Conservation (phyloP, 2,888 invertebrate genomes). For the Drosophila yooni region DNA sequence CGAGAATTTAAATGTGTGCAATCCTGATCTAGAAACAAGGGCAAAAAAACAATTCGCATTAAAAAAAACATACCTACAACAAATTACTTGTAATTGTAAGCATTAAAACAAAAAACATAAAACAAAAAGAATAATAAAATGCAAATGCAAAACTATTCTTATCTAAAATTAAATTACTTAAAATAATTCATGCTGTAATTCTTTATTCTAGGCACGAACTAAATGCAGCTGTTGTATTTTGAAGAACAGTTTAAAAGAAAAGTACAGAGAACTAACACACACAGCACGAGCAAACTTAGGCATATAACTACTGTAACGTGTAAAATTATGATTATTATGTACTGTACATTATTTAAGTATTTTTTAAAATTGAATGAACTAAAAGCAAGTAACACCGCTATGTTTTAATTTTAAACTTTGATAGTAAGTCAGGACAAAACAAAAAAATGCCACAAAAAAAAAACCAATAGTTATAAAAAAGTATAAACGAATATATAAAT, state of each 20-base stretch:
- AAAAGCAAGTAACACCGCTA: constrained; percentile 30
- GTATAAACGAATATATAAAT: constrained; percentile 48
- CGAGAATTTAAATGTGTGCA: not conserved
- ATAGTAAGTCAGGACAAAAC: constrained; percentile 11
- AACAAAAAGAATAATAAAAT: constrained; percentile 13
- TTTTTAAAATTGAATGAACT: constrained; percentile 52
- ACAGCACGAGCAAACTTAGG: constrained; percentile 22
- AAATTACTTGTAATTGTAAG: constrained; percentile 43
- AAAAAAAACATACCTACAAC: constrained; percentile 35
- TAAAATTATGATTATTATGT: constrained; percentile 49
- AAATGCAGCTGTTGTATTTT: constrained; percentile 60
- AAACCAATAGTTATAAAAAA: constrained; percentile 44
- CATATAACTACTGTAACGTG: constrained; percentile 35
- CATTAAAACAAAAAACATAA: constrained; percentile 22
- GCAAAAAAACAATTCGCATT: constrained; percentile 33
- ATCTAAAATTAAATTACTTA: constrained; percentile 43
- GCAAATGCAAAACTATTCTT: constrained; percentile 32
- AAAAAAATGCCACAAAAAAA: constrained; percentile 35
- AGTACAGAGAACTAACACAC: constrained; percentile 30
- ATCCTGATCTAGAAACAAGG: constrained; percentile 20
- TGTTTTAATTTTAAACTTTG: constrained; percentile 38
- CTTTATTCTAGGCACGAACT: constrained; percentile 44
- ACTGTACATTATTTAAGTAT: constrained; percentile 65
- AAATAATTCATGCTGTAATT: constrained; percentile 41
- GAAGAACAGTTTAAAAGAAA: constrained; percentile 30